Evolutionary conservation across 2,888 invertebrate species (phyloP).

Genomic region (Apocheima hispidaria): DNA sequence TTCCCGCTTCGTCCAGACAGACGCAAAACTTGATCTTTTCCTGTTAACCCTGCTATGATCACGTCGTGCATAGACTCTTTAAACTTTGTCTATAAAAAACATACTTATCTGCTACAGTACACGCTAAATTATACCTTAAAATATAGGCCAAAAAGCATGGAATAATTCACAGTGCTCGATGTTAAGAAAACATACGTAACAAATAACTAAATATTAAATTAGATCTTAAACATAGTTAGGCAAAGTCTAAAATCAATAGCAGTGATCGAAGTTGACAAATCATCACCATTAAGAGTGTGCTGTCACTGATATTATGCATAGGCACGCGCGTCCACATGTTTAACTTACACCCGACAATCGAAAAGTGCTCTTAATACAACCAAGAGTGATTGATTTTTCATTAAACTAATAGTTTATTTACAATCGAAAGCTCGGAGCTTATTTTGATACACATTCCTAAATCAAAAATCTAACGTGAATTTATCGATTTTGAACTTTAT

Average conservation of each 20-base stretch:
- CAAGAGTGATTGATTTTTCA: slow-evolving; percentile 46
- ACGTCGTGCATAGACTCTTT: slow-evolving; percentile 69
- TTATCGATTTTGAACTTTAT: slow-evolving; percentile 3
- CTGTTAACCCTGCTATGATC: slow-evolving; percentile 57
- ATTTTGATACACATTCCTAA: slow-evolving; percentile 48
- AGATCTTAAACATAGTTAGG: not conserved
- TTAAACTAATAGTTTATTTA: slow-evolving; percentile 33
- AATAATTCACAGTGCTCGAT: slow-evolving; percentile 48
- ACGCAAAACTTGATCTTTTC: slow-evolving; percentile 35
- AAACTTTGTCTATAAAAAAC: slow-evolving; percentile 63
- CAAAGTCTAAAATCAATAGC: slow-evolving; percentile 30
- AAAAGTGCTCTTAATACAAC: slow-evolving; percentile 50
- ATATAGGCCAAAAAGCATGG: slow-evolving; percentile 41
- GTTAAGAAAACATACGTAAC: slow-evolving; percentile 67
- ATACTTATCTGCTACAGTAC: slow-evolving; percentile 42
- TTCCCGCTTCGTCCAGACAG: slow-evolving; percentile 26
- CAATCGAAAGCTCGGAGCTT: slow-evolving; percentile 46
- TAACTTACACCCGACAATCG: slow-evolving; percentile 43
- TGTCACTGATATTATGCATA: slow-evolving; percentile 82
- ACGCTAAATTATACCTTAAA: slow-evolving; percentile 40
- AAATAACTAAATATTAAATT: not conserved
- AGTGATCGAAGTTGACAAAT: slow-evolving; percentile 74
- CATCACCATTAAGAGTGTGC: slow-evolving; percentile 72
- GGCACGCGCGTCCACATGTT: slow-evolving; percentile 73
- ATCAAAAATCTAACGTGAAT: slow-evolving; percentile 38